Conservation (phyloP, 2,888 invertebrate genomes). For the Cynaeus angustus region DNA sequence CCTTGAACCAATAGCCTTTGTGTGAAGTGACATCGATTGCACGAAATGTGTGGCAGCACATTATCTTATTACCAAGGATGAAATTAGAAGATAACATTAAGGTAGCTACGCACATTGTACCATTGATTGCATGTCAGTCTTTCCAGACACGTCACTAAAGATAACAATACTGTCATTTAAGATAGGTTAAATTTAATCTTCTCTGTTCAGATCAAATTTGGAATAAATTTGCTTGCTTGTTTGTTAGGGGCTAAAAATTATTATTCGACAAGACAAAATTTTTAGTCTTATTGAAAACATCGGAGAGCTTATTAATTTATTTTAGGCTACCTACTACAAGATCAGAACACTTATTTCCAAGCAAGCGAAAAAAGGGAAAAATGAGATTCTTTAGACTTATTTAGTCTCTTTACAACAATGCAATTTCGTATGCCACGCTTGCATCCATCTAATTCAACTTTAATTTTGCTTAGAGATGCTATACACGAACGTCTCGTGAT, state of each 20-base stretch:
- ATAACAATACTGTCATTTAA: not conserved
- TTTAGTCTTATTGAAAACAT: too few relatives aligned
- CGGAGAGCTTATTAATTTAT: too few relatives aligned
- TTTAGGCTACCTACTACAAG: too few relatives aligned
- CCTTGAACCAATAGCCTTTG: constrained; percentile 14
- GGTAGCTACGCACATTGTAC: constrained; percentile 2
- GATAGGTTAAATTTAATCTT: too few relatives aligned
- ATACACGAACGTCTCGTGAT: not conserved
- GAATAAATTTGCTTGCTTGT: too few relatives aligned
- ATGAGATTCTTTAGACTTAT: too few relatives aligned
- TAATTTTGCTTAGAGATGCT: constrained; percentile 9
- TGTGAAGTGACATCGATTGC: not conserved
- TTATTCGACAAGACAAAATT: too few relatives aligned
- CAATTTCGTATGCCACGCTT: not conserved
- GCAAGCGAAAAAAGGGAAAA: too few relatives aligned
- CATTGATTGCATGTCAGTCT: not conserved
- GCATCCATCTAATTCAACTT: constrained; percentile 20
- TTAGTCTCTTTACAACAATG: too few relatives aligned
- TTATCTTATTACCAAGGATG: constrained; percentile 5
- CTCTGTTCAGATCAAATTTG: too few relatives aligned
- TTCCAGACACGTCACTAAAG: not conserved
- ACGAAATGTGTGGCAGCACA: constrained; percentile 4
- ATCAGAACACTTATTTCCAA: too few relatives aligned
- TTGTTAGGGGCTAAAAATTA: too few relatives aligned
- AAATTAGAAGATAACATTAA: constrained; percentile 11